Evolutionary conservation across 1,140 invertebrate species (phyloP).

Genomic region (Pissodes strobi): DNA sequence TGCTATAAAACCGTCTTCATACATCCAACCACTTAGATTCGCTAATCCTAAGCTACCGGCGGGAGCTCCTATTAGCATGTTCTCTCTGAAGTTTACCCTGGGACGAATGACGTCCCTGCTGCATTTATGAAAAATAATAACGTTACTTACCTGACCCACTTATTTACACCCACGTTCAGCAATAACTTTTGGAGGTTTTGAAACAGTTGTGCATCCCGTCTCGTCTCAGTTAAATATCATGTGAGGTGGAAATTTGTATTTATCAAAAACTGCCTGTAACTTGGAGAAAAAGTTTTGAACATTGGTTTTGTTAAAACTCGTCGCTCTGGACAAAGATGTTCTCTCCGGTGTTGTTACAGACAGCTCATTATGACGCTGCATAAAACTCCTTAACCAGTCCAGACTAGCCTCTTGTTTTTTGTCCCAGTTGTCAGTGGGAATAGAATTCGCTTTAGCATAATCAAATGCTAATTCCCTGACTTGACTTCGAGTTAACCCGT

Average conservation of each 20-base stretch:
- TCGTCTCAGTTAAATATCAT: constrained; percentile 8
- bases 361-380: constrained; percentile 46
- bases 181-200: no score
- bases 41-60: no score
- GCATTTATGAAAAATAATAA: no score
- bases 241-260: constrained; percentile 16
- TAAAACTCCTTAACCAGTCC: constrained; percentile 50
- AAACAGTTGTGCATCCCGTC: no score
- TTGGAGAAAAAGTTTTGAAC: constrained; percentile 43
- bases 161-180: no score
- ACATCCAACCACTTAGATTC: no score
- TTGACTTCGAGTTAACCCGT: constrained; percentile 35
- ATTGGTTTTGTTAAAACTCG: constrained; percentile 50
- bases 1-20: no score
- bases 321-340: constrained; percentile 47
- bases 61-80: no score
- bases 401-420: constrained; percentile 44
- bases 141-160: no score
- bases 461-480: constrained; percentile 38
- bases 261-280: constrained; percentile 1
- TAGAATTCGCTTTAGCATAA: constrained; percentile 34
- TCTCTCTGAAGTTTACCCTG: no score
- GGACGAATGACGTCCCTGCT: no score
- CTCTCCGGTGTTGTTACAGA: constrained; percentile 48
- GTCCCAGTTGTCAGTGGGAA: constrained; percentile 36